A percentile compares a stretch with the other conserved stretches of the same genome.
Conservation (phyloP, 2,797 vertebrate genomes). For the Artibeus jamaicensis region DNA sequence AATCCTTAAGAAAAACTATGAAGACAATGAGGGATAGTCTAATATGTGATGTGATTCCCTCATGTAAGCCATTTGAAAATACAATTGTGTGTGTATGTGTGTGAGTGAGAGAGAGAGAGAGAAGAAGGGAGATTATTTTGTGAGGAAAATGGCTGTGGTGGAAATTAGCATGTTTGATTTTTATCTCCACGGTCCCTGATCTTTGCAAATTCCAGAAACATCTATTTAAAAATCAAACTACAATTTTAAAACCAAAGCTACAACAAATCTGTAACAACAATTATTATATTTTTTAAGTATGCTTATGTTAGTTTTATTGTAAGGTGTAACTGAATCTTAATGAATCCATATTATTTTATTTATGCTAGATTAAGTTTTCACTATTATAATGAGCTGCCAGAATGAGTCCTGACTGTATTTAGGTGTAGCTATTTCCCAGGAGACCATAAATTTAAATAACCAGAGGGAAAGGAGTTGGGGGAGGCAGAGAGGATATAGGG, state of each 20-base stretch:
- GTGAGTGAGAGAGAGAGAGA: background rate
- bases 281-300: background rate
- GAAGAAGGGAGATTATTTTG: background rate
- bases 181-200: background rate
- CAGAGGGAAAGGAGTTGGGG: background rate
- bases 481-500: background rate
- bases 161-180: background rate
- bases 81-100: background rate
- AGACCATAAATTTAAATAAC: background rate
- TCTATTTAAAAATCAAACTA: background rate
- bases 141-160: background rate
- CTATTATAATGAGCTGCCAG: background rate
- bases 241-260: background rate
- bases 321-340: conserved; percentile 11
- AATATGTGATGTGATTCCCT: background rate
- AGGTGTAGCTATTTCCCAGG: background rate
- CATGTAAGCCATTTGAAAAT: background rate
- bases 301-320: background rate
- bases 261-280: background rate
- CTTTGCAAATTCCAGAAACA: background rate
- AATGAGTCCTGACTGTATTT: background rate
- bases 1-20: background rate
- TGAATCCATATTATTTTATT: background rate
- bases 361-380: background rate
- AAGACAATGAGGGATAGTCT: background rate